Conservation (phyloP, 2,888 invertebrate species). For the Torymus aiolomorphi region DNA sequence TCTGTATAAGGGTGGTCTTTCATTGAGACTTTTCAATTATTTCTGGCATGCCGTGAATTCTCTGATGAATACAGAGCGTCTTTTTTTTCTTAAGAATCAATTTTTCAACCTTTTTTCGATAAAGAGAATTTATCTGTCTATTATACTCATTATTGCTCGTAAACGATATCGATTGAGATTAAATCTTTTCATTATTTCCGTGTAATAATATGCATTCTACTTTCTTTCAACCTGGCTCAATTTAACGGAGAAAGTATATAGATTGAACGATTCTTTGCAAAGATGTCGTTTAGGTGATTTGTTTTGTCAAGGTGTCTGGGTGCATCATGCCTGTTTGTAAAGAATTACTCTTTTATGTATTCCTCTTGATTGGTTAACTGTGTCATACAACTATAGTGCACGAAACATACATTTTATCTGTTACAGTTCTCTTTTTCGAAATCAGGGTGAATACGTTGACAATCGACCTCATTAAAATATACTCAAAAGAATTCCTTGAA, state of each 20-base stretch:
- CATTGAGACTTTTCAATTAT: conserved; percentile 17
- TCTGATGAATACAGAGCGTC: conserved; percentile 25
- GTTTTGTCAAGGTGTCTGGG: too few species aligned
- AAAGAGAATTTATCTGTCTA: conserved; percentile 21
- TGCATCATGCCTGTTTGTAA: too few species aligned
- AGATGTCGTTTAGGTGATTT: too few species aligned
- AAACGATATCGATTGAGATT: too few species aligned
- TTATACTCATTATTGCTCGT: background rate
- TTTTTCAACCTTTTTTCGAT: conserved; percentile 27
- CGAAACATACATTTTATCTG: background rate
- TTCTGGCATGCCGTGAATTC: conserved; percentile 29
- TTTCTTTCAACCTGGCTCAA: background rate
- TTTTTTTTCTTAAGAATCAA: conserved; percentile 45
- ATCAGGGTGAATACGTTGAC: conserved; percentile 6
- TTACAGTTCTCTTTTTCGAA: conserved; percentile 32
- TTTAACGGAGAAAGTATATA: too few species aligned
- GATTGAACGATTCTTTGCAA: too few species aligned
- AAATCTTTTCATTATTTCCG: too few species aligned
- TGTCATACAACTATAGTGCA: background rate
- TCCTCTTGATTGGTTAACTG: too few species aligned
- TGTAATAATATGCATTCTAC: too few species aligned
- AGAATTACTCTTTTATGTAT: too few species aligned
- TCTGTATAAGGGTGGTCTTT: conserved; percentile 25
- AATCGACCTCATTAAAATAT: background rate
- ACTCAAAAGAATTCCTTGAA: background rate